A percentile compares a stretch with the other conserved stretches of the same genome.
Conservation (phyloP, 2,113 vertebrate genomes). For the Ancistrus triradiatus region DNA sequence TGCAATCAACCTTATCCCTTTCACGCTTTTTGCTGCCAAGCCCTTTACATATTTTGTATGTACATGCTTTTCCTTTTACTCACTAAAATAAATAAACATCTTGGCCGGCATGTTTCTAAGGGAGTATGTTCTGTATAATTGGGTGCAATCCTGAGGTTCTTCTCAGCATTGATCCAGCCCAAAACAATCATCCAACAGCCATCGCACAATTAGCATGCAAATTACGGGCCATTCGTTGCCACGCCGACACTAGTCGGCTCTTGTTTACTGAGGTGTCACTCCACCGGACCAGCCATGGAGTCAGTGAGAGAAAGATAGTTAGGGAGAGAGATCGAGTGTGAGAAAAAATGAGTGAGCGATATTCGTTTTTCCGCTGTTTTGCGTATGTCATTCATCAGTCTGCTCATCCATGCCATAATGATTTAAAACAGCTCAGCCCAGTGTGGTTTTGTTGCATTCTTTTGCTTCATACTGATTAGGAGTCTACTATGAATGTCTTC, state of each 20-base stretch:
- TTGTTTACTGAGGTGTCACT: conserved; percentile 66
- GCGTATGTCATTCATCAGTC: conserved; percentile 22
- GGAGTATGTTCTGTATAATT: conserved; percentile 29
- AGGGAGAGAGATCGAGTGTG: neutral
- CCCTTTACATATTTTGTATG: conserved; percentile 20
- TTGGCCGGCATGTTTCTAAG: conserved; percentile 22
- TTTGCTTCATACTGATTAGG: neutral
- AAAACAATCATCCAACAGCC: conserved; percentile 54
- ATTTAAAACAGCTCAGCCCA: neutral
- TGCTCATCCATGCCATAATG: conserved; percentile 3
- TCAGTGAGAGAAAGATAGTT: conserved; percentile 27
- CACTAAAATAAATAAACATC: conserved; percentile 23
- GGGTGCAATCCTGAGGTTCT: conserved; percentile 44
- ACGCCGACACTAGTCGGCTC: conserved; percentile 57
- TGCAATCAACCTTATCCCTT: conserved; percentile 6
- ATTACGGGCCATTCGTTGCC: conserved; percentile 65
- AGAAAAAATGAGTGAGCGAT: neutral
- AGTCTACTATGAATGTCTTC: neutral
- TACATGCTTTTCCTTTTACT: conserved; percentile 24
- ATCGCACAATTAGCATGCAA: conserved; percentile 67
- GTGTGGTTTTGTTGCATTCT: neutral
- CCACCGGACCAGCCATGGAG: conserved; percentile 33
- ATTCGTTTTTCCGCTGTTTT: neutral
- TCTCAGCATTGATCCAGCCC: conserved; percentile 55
- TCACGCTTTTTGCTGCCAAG: conserved; percentile 2